phyloP scores from a whole-genome alignment of 1,140 invertebrate species.

The Conus ventricosus region DNA sequence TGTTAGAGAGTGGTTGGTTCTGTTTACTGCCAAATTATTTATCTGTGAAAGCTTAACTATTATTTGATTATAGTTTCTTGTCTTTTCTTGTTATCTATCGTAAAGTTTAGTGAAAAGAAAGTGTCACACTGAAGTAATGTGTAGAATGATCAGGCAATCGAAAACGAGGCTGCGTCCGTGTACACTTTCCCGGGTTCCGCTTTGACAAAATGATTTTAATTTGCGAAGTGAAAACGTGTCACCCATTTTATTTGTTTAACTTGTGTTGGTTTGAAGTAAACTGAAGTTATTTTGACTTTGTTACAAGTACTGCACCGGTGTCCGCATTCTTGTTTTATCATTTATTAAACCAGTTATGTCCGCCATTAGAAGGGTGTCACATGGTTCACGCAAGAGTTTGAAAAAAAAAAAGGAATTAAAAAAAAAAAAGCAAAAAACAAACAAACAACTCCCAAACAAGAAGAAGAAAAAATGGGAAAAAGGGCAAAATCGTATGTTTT shows the following conservation, averaged over 20 bases:
- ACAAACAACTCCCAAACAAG: no score
- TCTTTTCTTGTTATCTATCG: not conserved
- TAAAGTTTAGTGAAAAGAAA: not conserved
- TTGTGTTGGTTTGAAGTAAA: not conserved
- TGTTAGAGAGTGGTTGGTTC: not conserved
- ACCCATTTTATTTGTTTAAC: not conserved
- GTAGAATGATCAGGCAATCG: not conserved
- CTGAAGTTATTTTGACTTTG: not conserved
- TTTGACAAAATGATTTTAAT: not conserved
- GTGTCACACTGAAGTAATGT: not conserved
- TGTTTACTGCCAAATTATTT: not conserved
- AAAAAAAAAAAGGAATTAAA: not conserved
- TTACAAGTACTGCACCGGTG: not conserved
- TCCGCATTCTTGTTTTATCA: not conserved
- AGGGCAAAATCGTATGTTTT: no score
- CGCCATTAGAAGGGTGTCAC: conserved; percentile 5
- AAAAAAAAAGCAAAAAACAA: not conserved
- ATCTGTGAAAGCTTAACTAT: not conserved
- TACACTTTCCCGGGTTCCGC: not conserved
- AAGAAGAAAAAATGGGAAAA: no score
- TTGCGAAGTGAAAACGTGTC: not conserved
- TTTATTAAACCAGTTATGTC: not conserved
- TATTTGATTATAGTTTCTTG: not conserved
- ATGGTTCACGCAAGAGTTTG: not conserved
- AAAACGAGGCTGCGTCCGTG: conserved; percentile 9